Conservation (phyloP, 1,140 invertebrate genomes). For the Probaryconus sp. region DNA sequence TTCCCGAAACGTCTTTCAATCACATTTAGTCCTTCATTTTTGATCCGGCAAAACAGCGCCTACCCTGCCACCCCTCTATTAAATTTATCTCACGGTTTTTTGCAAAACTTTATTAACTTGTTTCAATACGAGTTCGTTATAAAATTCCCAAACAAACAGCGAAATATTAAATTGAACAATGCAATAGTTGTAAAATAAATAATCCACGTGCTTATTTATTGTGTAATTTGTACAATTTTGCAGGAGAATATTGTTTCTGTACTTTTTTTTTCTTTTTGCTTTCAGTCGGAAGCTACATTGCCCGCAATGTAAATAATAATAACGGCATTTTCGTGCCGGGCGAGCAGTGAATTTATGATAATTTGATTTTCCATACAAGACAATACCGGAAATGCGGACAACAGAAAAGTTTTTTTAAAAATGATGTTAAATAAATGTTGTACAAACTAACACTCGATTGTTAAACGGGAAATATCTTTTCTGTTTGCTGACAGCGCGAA, state of each 20-base stretch:
- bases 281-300: not conserved
- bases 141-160: too few species aligned
- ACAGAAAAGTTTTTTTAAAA: conserved; percentile 7
- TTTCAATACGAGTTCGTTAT: not conserved
- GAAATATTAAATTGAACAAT: too few species aligned
- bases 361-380: conserved; percentile 19
- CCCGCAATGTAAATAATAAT: conserved; percentile 25
- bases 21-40: conserved; percentile 21
- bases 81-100: too few species aligned
- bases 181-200: conserved; percentile 9
- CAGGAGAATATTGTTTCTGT: conserved; percentile 21
- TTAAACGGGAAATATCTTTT: conserved; percentile 35
- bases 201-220: conserved; percentile 29
- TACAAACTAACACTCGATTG: conserved; percentile 30
- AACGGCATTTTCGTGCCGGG: conserved; percentile 18
- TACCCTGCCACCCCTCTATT: too few species aligned
- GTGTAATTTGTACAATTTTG: conserved; percentile 7
- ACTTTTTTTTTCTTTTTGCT: not conserved
- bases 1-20: conserved; percentile 66
- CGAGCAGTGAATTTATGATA: conserved; percentile 23
- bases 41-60: conserved; percentile 4
- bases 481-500: conserved; percentile 44
- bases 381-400: not conserved
- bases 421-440: conserved; percentile 11
- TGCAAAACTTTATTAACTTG: not conserved